A percentile compares a stretch with the other conserved stretches of the same genome.
These are phyloP conservation scores for Schizotus pectinicornis DNA, from an alignment of 2,888 invertebrate species.

Conservation along the genomic window DNA sequence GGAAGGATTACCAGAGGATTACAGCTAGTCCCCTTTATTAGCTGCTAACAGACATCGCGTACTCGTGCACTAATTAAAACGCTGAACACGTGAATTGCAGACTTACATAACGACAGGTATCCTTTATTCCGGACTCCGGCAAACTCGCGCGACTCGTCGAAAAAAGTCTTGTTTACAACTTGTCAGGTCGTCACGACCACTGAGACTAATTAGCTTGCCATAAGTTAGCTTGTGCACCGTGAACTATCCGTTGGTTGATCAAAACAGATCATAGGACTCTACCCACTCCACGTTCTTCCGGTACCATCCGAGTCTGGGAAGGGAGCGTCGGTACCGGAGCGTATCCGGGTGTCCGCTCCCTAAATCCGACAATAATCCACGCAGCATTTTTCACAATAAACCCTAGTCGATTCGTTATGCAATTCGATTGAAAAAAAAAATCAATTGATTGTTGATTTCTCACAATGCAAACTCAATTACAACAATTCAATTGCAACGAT, in stretches of 20 bases:
- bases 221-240: background rate
- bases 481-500: too few relatives aligned
- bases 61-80: too few relatives aligned
- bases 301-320: constrained; percentile 2
- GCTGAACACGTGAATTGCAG: too few relatives aligned
- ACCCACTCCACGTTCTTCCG: constrained; percentile 23
- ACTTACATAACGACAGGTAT: too few relatives aligned
- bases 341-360: constrained; percentile 21
- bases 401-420: constrained; percentile 9
- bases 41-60: too few relatives aligned
- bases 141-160: too few relatives aligned
- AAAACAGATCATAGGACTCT: constrained; percentile 25
- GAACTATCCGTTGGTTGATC: constrained; percentile 12
- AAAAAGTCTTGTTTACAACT: too few relatives aligned
- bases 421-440: constrained; percentile 10
- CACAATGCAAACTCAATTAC: too few relatives aligned
- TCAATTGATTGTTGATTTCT: too few relatives aligned
- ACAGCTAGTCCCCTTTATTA: too few relatives aligned
- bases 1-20: too few relatives aligned
- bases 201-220: constrained; percentile 4
- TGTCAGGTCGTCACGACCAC: background rate
- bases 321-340: constrained; percentile 26
- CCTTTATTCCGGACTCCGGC: too few relatives aligned
- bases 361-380: constrained; percentile 21
- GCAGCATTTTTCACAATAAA: constrained; percentile 6